Evolutionary conservation across 2,888 invertebrate genomes (phyloP).

Genomic region (Steinernema hermaphroditum): DNA sequence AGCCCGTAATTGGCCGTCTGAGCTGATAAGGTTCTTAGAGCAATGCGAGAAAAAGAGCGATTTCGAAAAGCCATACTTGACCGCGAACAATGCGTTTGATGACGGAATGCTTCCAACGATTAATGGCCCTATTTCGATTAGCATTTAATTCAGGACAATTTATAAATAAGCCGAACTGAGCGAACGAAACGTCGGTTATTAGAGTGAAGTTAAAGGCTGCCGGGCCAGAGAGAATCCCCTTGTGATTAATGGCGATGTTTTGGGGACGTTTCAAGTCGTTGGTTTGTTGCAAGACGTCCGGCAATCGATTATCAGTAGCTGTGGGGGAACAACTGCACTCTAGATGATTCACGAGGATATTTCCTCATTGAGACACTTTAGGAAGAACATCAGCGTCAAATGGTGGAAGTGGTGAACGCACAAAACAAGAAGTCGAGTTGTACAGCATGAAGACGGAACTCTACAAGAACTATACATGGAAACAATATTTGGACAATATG

Average conservation of each 20-base stretch:
- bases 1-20: conserved; percentile 18
- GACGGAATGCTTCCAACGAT: too few species aligned
- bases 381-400: neutral
- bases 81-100: neutral
- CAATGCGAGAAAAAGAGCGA: neutral
- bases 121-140: too few species aligned
- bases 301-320: conserved; percentile 21
- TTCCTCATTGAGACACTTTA: neutral
- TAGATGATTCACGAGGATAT: neutral
- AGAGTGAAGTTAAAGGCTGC: too few species aligned
- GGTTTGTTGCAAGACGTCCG: neutral
- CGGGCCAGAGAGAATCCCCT: too few species aligned
- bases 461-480: neutral
- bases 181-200: too few species aligned
- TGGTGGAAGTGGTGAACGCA: neutral
- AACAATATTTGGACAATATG: neutral
- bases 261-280: conserved; percentile 8
- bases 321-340: neutral
- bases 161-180: too few species aligned
- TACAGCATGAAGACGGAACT: neutral
- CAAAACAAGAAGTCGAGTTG: neutral
- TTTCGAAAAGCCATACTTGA: neutral
- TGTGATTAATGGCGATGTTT: neutral
- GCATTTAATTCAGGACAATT: too few species aligned
- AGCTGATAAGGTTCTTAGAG: conserved; percentile 7